These are phyloP conservation scores for Chloroceryle aenea DNA, from an alignment of 2,113 vertebrate species.

Conservation along the genomic window DNA sequence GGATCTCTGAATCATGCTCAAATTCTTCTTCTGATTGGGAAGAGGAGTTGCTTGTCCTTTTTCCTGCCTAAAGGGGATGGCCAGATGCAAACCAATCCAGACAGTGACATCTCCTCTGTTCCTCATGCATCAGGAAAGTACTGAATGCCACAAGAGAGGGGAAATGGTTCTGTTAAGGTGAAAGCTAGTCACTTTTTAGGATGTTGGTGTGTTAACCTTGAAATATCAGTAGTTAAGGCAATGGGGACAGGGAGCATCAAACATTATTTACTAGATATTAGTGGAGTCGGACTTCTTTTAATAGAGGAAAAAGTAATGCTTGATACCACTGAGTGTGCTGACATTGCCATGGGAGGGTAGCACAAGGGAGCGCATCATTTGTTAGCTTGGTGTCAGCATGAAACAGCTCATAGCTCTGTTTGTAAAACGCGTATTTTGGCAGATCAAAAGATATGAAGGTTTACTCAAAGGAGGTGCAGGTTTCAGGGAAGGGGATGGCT, in stretches of 20 bases:
- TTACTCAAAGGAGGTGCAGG: background rate
- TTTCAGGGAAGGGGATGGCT: background rate
- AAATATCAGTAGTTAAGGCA: background rate
- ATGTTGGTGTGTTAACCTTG: background rate
- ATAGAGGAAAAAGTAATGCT: background rate
- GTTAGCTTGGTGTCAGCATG: background rate
- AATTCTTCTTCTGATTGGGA: background rate
- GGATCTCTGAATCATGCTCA: background rate
- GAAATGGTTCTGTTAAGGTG: background rate
- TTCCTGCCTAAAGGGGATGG: background rate
- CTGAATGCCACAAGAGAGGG: background rate
- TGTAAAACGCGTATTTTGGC: background rate
- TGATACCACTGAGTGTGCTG: rapidly evolving
- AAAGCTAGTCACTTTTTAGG: background rate
- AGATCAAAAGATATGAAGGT: background rate
- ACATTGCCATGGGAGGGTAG: background rate
- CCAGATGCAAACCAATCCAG: background rate
- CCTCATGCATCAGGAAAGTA: background rate
- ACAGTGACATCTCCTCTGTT: background rate
- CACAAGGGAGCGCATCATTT: background rate
- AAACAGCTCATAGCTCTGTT: background rate
- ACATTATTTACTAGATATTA: background rate
- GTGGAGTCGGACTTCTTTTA: background rate
- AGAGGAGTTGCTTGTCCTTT: background rate
- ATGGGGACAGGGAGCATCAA: background rate